A percentile compares a stretch with the other conserved stretches of the same genome.
Evolutionary conservation across 2,888 invertebrate genomes (phyloP).

Genomic region (Laothoe populi): DNA sequence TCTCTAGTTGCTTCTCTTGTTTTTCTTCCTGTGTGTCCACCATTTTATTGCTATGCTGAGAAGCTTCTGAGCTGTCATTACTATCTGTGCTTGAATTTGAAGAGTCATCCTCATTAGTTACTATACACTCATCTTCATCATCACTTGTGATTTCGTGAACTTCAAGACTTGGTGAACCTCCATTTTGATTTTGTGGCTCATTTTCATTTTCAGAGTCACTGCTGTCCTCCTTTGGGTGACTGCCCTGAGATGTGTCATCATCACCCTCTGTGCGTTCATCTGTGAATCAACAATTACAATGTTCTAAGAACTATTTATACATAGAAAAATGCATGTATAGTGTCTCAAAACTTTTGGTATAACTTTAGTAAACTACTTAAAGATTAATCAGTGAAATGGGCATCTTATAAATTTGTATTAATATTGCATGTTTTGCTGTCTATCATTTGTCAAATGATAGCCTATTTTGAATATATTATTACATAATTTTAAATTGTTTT

Average conservation of each 20-base stretch:
- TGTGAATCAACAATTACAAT: constrained; percentile 43
- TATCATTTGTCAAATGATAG: neutral
- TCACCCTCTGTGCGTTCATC: constrained; percentile 81
- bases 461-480: constrained; percentile 3
- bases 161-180: constrained; percentile 71
- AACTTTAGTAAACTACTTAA: too few species aligned
- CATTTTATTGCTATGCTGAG: constrained; percentile 72
- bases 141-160: constrained; percentile 84
- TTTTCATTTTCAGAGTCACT: constrained; percentile 74
- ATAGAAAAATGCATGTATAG: neutral
- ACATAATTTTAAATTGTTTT: constrained; percentile 2
- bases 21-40: constrained; percentile 81
- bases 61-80: constrained; percentile 86
- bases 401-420: neutral
- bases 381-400: too few species aligned
- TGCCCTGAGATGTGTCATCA: constrained; percentile 80
- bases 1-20: constrained; percentile 72
- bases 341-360: neutral
- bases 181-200: constrained; percentile 75
- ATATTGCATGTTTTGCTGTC: neutral
- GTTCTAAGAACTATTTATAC: constrained; percentile 27
- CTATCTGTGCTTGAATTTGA: constrained; percentile 83
- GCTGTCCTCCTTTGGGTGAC: constrained; percentile 76
- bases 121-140: constrained; percentile 84
- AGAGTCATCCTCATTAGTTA: constrained; percentile 81